A percentile compares a stretch with the other conserved stretches of the same genome.
Evolutionary conservation across 2,888 invertebrate species (phyloP).

Genomic region (Auanema freiburgensis): DNA sequence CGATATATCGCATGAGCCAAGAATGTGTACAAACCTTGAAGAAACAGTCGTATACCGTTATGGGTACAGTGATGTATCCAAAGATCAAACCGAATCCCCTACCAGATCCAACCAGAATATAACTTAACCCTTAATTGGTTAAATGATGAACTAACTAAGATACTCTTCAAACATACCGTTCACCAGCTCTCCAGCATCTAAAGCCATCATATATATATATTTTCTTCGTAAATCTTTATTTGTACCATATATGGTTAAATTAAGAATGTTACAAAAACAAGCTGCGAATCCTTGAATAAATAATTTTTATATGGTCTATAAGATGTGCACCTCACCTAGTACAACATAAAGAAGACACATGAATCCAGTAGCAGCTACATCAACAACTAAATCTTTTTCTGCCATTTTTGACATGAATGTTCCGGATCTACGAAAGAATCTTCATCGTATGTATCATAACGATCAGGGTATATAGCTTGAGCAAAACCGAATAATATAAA

Average conservation of each 20-base stretch:
- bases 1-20: too few species aligned
- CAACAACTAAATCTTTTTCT: constrained; percentile 26
- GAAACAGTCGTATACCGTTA: constrained; percentile 40
- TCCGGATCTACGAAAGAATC: too few species aligned
- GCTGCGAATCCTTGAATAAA: constrained; percentile 34
- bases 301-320: background rate
- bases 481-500: too few species aligned
- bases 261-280: constrained; percentile 24
- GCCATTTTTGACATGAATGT: constrained; percentile 20
- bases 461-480: too few species aligned
- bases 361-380: constrained; percentile 38
- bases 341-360: constrained; percentile 46
- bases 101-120: constrained; percentile 35
- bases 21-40: too few species aligned
- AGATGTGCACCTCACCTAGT: constrained; percentile 27
- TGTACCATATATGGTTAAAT: constrained; percentile 34
- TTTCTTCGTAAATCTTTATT: constrained; percentile 37
- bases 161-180: constrained; percentile 29
- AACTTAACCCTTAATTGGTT: constrained; percentile 31
- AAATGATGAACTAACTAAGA: background rate
- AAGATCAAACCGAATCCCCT: constrained; percentile 27
- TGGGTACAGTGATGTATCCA: constrained; percentile 28
- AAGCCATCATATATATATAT: constrained; percentile 41
- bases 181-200: constrained; percentile 48
- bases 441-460: too few species aligned